Conservation (phyloP, 2,113 vertebrate genomes). For the Erpornis zantholeuca region DNA sequence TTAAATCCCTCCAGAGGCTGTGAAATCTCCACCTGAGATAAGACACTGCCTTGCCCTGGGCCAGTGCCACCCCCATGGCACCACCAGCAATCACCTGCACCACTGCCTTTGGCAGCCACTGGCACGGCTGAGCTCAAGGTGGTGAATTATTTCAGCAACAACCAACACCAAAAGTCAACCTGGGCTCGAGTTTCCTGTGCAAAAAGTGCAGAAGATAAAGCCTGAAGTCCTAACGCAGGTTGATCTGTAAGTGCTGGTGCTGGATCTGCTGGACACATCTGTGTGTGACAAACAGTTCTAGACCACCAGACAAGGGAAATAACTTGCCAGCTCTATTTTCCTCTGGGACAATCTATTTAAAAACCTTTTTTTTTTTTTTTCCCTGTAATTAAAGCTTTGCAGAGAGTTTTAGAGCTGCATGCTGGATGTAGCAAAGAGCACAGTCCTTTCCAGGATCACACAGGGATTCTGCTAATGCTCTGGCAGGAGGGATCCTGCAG, state of each 20-base stretch:
- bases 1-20: not conserved
- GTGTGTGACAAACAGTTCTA: not conserved
- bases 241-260: not conserved
- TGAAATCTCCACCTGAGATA: too few relatives aligned
- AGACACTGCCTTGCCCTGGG: not conserved
- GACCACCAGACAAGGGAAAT: not conserved
- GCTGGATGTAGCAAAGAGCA: not conserved
- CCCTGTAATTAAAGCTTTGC: not conserved
- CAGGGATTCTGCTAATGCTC: not conserved
- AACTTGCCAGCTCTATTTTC: not conserved
- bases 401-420: not conserved
- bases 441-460: not conserved
- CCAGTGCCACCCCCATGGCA: not conserved
- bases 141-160: not conserved
- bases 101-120: not conserved
- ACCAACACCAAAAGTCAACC: not conserved
- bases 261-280: not conserved
- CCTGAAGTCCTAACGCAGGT: not conserved
- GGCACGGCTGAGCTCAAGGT: not conserved
- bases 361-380: not conserved
- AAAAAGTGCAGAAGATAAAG: not conserved
- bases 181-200: rapidly evolving
- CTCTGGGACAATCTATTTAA: not conserved
- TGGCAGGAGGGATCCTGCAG: not conserved
- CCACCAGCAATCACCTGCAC: not conserved